Percentiles rank a stretch among this genome's conserved stretches.
Evolutionary conservation across 2,888 invertebrate genomes (phyloP).

Genomic region (Andrena bucephala): DNA sequence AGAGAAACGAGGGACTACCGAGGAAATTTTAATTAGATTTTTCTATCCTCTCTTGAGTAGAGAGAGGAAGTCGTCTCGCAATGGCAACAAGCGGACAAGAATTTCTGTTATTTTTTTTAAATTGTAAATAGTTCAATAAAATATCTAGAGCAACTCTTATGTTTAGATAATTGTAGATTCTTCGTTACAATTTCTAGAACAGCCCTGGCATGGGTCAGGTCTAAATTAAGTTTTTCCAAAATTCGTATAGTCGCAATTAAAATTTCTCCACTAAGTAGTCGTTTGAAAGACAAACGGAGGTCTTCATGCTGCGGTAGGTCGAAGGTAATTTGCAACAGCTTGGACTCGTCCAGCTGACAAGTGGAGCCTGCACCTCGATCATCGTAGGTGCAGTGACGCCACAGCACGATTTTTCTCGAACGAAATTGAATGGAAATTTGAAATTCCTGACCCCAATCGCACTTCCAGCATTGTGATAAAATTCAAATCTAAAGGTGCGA

Average conservation of each 20-base stretch:
- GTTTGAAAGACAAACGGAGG: constrained; percentile 1
- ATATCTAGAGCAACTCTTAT: too few relatives aligned
- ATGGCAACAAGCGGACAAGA: too few relatives aligned
- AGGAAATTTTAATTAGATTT: background rate
- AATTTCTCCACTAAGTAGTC: background rate
- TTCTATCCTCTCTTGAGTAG: background rate
- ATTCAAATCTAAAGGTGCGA: too few relatives aligned
- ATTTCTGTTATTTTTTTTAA: too few relatives aligned
- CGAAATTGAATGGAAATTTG: background rate
- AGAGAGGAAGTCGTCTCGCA: too few relatives aligned
- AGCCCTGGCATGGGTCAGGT: too few relatives aligned
- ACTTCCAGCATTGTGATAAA: background rate
- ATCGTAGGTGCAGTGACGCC: background rate
- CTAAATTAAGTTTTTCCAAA: background rate
- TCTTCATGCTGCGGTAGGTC: constrained; percentile 35
- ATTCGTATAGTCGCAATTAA: background rate
- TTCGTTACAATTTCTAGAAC: too few relatives aligned
- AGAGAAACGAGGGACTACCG: background rate
- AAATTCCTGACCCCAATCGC: constrained; percentile 1
- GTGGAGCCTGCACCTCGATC: background rate
- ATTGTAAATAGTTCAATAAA: too few relatives aligned
- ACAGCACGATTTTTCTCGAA: constrained; percentile 9
- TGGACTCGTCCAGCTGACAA: constrained; percentile 26
- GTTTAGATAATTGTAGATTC: too few relatives aligned
- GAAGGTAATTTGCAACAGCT: constrained; percentile 8